Percentiles rank a stretch among this genome's conserved stretches.
Conservation (phyloP, 2,113 vertebrate genomes). For the Gorsachius goisagi region DNA sequence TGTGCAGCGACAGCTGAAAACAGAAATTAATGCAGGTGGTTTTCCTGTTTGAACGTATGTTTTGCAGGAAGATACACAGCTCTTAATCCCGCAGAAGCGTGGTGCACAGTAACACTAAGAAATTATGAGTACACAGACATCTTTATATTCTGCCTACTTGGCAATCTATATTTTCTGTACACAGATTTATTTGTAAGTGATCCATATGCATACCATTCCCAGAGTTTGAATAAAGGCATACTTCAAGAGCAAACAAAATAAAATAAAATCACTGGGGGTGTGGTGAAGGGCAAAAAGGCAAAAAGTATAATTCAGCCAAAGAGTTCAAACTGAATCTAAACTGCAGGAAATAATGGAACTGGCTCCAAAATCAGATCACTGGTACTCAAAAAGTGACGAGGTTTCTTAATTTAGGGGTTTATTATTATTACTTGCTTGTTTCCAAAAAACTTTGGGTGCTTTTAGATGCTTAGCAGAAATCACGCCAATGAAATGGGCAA, state of each 20-base stretch:
- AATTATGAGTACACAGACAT: slow-evolving; percentile 12
- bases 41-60: not conserved
- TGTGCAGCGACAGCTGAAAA: not conserved
- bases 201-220: slow-evolving; percentile 27
- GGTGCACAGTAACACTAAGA: not conserved
- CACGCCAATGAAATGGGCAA: fast-evolving
- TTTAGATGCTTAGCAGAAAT: not conserved
- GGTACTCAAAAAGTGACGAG: not conserved
- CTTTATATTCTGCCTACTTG: slow-evolving; percentile 49
- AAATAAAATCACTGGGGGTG: not conserved
- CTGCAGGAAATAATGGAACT: not conserved
- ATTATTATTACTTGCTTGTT: not conserved
- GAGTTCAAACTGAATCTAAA: not conserved
- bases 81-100: not conserved
- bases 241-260: not conserved
- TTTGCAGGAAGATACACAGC: not conserved
- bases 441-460: not conserved
- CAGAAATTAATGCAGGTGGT: not conserved
- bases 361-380: not conserved
- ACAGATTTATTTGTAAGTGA: slow-evolving; percentile 48
- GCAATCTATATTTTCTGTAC: slow-evolving; percentile 40
- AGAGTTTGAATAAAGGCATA: not conserved
- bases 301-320: not conserved
- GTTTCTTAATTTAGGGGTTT: not conserved
- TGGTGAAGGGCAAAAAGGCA: not conserved